Conservation (phyloP, 2,113 vertebrate species). For the Cyprinodon tularosa region DNA sequence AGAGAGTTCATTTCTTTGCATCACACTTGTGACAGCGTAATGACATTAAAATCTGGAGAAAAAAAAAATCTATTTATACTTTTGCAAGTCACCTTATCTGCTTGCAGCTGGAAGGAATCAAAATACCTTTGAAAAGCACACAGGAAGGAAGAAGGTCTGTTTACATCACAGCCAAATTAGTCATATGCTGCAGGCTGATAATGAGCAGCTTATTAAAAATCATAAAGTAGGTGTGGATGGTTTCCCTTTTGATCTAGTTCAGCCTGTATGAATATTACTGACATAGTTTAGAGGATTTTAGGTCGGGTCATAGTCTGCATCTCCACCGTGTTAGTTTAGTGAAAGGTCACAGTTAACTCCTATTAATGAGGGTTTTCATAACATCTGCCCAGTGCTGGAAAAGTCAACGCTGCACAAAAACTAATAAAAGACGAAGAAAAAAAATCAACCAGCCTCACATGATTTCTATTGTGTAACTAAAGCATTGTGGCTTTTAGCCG, state of each 20-base stretch:
- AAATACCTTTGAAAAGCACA: background rate
- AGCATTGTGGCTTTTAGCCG: slow-evolving; percentile 8
- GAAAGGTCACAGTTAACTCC: slow-evolving; percentile 37
- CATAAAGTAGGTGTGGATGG: slow-evolving; percentile 1
- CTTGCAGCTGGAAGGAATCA: background rate
- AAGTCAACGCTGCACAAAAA: slow-evolving; percentile 40
- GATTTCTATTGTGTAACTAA: slow-evolving; percentile 53
- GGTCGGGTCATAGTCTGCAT: background rate
- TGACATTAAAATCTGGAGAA: no score
- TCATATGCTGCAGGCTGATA: background rate
- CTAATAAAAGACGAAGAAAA: slow-evolving; percentile 12
- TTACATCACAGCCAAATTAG: background rate
- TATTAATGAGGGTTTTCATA: slow-evolving; percentile 7
- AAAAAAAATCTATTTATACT: background rate
- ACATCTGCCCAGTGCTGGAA: slow-evolving; percentile 29
- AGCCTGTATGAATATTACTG: background rate
- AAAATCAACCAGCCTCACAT: slow-evolving; percentile 35
- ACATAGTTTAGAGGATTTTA: slow-evolving; percentile 1
- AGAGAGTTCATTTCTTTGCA: no score
- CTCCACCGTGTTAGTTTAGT: slow-evolving; percentile 1
- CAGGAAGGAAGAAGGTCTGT: background rate
- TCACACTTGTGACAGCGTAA: no score
- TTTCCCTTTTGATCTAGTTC: background rate
- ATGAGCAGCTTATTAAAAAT: background rate
- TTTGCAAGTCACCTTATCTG: background rate